Percentiles rank a stretch among this genome's conserved stretches.
Conservation (phyloP, 2,888 invertebrate species). For the Junonia oenone region DNA sequence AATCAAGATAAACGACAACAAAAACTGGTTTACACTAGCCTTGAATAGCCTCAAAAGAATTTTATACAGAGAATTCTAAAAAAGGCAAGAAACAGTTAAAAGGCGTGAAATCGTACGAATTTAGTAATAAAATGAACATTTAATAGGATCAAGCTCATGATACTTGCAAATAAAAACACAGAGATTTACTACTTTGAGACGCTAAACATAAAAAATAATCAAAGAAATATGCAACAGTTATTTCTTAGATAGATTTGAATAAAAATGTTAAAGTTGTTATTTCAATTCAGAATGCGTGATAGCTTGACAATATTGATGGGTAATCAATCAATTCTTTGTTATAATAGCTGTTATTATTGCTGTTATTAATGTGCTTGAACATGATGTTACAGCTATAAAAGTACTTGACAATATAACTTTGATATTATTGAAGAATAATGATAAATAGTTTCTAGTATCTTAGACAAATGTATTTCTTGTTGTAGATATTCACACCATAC, state of each 20-base stretch:
- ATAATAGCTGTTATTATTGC: too few species aligned
- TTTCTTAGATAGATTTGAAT: not conserved
- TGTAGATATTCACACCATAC: not conserved
- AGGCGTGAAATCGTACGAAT: conserved; percentile 20
- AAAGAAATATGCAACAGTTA: not conserved
- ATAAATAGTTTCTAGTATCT: not conserved
- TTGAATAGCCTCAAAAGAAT: conserved; percentile 12
- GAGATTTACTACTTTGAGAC: not conserved
- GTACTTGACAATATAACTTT: too few species aligned
- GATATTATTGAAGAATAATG: not conserved
- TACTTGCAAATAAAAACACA: conserved; percentile 4
- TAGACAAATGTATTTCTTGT: not conserved
- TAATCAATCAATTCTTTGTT: not conserved
- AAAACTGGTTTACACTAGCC: not conserved
- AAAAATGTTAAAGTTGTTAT: not conserved
- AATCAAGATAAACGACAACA: not conserved
- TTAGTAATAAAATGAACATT: conserved; percentile 12
- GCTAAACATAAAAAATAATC: conserved; percentile 2
- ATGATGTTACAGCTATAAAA: too few species aligned
- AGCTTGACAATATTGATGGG: not conserved
- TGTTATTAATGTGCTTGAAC: too few species aligned
- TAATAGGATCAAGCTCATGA: not conserved
- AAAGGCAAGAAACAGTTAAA: conserved; percentile 20
- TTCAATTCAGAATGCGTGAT: not conserved
- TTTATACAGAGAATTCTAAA: conserved; percentile 1